These are phyloP conservation scores for Podocnemis expansa DNA, from an alignment of 2,113 vertebrate species.

Conservation along the genomic window DNA sequence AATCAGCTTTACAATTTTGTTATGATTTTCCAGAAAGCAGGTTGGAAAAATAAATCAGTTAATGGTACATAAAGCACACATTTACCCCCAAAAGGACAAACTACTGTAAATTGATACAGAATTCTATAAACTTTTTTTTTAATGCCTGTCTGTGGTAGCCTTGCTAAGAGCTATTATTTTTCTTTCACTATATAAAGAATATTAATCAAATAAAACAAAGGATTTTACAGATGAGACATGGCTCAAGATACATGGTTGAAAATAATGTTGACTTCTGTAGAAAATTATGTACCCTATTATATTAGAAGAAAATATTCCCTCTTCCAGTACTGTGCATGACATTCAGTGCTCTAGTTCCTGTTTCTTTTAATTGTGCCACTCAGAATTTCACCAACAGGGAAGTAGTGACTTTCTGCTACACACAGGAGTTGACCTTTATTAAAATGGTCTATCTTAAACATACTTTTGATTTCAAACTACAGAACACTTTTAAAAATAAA, in stretches of 20 bases:
- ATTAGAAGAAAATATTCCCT: neutral
- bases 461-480: neutral
- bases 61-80: neutral
- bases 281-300: neutral
- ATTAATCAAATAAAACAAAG: neutral
- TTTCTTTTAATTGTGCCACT: neutral
- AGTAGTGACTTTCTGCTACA: neutral
- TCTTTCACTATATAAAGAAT: neutral
- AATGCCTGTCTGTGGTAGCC: neutral
- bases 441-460: neutral
- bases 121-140: neutral
- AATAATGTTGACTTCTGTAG: neutral
- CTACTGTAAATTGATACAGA: accelerated
- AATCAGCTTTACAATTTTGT: no score
- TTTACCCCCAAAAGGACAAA: neutral
- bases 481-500: neutral
- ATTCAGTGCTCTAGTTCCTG: neutral
- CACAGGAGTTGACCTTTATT: neutral
- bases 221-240: neutral
- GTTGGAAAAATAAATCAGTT: neutral
- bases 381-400: neutral
- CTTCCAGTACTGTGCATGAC: neutral
- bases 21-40: neutral
- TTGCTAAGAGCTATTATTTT: neutral
- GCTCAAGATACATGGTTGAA: neutral